Evolutionary conservation across 2,797 vertebrate genomes (phyloP).

Genomic region (Tauraco hartlaubi): DNA sequence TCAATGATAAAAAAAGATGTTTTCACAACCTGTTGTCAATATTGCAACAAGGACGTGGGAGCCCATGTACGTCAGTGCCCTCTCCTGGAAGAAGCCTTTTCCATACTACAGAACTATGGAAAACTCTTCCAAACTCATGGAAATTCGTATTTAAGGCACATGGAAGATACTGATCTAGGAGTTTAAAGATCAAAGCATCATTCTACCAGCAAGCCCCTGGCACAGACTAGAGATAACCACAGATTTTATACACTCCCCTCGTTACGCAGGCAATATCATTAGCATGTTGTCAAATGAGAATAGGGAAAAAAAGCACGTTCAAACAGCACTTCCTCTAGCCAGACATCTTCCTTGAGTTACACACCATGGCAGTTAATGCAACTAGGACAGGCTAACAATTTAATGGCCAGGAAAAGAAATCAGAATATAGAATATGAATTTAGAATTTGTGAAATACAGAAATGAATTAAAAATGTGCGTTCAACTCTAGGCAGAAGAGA

Average conservation of each 20-base stretch:
- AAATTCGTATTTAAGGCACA: neutral
- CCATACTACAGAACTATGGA: neutral
- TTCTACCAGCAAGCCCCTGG: neutral
- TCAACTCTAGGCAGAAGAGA: neutral
- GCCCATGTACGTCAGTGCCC: rapidly evolving
- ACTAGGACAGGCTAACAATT: neutral
- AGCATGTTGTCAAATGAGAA: neutral
- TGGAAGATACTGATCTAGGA: rapidly evolving
- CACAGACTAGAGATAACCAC: neutral
- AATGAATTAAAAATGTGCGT: neutral
- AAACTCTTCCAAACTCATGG: neutral
- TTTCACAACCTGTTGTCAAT: neutral
- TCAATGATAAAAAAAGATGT: neutral
- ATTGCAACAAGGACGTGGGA: neutral
- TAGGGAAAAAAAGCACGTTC: neutral
- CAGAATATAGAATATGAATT: neutral
- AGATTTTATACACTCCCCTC: neutral
- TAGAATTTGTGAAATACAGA: neutral
- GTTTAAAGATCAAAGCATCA: neutral
- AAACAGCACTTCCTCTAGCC: neutral
- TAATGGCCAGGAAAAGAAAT: neutral
- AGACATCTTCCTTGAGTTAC: neutral
- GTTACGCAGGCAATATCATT: neutral
- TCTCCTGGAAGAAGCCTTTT: neutral
- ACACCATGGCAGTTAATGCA: neutral